phyloP scores from a whole-genome alignment of 1,140 invertebrate genomes.

The Lucilia sericata region DNA sequence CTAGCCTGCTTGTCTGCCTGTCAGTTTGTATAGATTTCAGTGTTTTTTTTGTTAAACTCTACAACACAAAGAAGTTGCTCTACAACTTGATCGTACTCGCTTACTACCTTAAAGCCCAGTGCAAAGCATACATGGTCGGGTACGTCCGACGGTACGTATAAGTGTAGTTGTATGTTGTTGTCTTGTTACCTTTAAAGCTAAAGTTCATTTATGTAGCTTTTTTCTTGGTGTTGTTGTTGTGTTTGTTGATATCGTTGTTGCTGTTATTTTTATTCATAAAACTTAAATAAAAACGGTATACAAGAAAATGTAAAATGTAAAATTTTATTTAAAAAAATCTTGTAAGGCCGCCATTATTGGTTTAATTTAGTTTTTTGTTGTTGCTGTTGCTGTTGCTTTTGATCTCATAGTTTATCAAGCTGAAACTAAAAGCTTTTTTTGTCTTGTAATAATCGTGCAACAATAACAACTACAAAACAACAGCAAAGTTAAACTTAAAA shows the following conservation, averaged over 20 bases:
- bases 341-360: slow-evolving; percentile 27
- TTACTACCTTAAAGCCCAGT: slow-evolving; percentile 23
- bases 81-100: neutral
- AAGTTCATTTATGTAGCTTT: slow-evolving; percentile 38
- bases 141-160: neutral
- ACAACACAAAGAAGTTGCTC: slow-evolving; percentile 32
- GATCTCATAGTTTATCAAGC: neutral
- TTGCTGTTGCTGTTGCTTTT: neutral
- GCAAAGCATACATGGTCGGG: too few relatives aligned
- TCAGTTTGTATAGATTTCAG: neutral
- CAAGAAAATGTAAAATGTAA: neutral
- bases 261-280: slow-evolving; percentile 3
- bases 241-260: neutral
- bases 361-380: neutral
- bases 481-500: neutral
- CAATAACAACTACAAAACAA: neutral
- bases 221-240: neutral
- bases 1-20: too few relatives aligned
- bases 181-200: slow-evolving; percentile 35
- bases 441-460: neutral
- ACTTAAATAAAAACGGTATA: neutral
- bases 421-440: slow-evolving; percentile 26
- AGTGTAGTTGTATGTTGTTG: neutral
- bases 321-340: neutral
- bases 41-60: neutral